Evolutionary conservation across 2,888 invertebrate genomes (phyloP).

Genomic region (Lasioglossum malachurum): DNA sequence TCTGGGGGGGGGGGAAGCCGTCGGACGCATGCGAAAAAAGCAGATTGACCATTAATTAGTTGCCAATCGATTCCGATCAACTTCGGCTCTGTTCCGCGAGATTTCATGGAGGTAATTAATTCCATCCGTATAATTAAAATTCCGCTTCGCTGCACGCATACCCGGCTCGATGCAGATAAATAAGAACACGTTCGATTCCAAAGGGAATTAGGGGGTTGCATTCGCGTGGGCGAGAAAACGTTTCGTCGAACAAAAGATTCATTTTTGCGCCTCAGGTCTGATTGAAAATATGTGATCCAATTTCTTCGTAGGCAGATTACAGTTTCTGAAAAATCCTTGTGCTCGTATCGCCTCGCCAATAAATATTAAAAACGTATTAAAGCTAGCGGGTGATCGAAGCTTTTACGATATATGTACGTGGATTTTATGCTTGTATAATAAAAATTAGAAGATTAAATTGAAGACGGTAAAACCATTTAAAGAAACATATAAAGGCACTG

Average conservation of each 20-base stretch:
- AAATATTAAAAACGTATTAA: neutral
- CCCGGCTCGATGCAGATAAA: slow-evolving; percentile 50
- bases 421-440: neutral
- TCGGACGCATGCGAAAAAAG: slow-evolving; percentile 24
- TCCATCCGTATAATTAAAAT: slow-evolving; percentile 58
- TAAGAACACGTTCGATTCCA: slow-evolving; percentile 40
- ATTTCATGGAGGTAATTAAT: slow-evolving; percentile 62
- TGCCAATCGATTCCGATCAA: slow-evolving; percentile 49
- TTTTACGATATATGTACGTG: neutral
- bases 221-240: neutral
- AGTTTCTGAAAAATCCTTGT: neutral
- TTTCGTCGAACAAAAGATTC: neutral
- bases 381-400: neutral
- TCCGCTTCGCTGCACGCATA: slow-evolving; percentile 47
- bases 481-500: neutral
- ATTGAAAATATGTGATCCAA: neutral
- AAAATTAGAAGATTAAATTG: neutral
- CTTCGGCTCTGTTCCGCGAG: slow-evolving; percentile 46
- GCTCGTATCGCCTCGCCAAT: neutral
- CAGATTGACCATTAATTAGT: slow-evolving; percentile 63
- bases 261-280: neutral
- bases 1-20: neutral
- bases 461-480: neutral
- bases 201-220: slow-evolving; percentile 29
- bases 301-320: neutral